phyloP scores from a whole-genome alignment of 1,140 invertebrate genomes.

The Drosophila azteca region DNA sequence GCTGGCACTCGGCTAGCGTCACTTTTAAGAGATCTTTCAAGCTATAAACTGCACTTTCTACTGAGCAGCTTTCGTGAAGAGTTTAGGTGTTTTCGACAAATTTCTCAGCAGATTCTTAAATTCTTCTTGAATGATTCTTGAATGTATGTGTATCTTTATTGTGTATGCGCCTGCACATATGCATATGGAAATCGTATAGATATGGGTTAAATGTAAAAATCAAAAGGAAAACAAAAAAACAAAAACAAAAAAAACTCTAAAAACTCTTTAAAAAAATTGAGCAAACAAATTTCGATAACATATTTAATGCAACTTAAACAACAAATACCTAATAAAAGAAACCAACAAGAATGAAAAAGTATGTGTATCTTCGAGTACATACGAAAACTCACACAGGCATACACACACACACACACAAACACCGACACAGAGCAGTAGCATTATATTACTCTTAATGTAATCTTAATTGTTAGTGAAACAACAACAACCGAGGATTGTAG shows the following conservation, averaged over 20 bases:
- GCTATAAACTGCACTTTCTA: slow-evolving; percentile 50
- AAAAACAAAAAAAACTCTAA: slow-evolving; percentile 36
- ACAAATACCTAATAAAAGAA: slow-evolving; percentile 4
- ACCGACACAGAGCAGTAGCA: slow-evolving; percentile 34
- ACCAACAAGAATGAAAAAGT: slow-evolving; percentile 11
- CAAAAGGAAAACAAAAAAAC: slow-evolving; percentile 26
- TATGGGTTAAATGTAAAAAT: slow-evolving; percentile 57
- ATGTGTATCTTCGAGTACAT: slow-evolving; percentile 3
- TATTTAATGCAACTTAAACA: slow-evolving; percentile 42
- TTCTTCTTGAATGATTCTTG: slow-evolving; percentile 37
- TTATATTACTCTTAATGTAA: slow-evolving; percentile 49
- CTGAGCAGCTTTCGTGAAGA: slow-evolving; percentile 32
- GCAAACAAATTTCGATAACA: slow-evolving; percentile 48
- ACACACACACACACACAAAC: slow-evolving; percentile 8
- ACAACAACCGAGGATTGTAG: slow-evolving; percentile 42
- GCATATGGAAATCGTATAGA: slow-evolving; percentile 36
- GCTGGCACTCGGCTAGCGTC: slow-evolving; percentile 3
- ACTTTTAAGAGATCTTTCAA: slow-evolving; percentile 43
- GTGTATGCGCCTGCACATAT: slow-evolving; percentile 16
- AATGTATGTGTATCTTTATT: slow-evolving; percentile 32
- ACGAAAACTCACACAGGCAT: not conserved
- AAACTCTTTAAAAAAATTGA: slow-evolving; percentile 27
- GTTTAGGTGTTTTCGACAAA: slow-evolving; percentile 34
- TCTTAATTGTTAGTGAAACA: slow-evolving; percentile 55
- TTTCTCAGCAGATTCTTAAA: slow-evolving; percentile 37